Base-by-base conservation (phyloP, 2,113 vertebrate genomes). In the Geothlypis trichas region DNA sequence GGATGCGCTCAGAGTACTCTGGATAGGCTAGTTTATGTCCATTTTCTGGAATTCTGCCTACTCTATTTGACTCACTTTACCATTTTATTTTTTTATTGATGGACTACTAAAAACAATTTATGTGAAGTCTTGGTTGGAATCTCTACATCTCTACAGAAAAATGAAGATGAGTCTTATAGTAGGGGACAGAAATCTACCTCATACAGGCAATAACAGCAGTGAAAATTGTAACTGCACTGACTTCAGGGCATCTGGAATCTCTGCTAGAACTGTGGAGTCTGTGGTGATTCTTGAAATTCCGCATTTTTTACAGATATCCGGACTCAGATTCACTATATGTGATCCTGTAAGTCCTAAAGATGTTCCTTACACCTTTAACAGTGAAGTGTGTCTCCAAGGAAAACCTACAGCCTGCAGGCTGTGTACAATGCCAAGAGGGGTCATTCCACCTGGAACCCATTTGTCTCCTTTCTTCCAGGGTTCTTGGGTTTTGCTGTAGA, bases 101-200 rank as follows among this genome's bases (percentile, higher is more conserved):
- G 28, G 88, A 89, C 72, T 93, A 95, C 47, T 95, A 89, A 94
- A 95, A 93, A 78, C 82, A 91, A 92, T 87, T 92, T 71, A 87
- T 68, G 31, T 88, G 79, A 88, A 84, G 55, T 28, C 58, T 41
- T 84, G 28, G 73, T 35, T 81, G 73, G 41, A 69, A 86, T 81
- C 59, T 88, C 75, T 71, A 67, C 62, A n/a, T 41, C 44, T 87
- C 42, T 75, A 44, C 17, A 61, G 54, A 84, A 91, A 89, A 89
- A 87, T 39, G 51, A 91, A 89, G 62, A 85, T 28, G 9, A 84
- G 37, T 28, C 35, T 47, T 75, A 15, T 11, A 69, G 33, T 5
- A 77, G 44, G 13, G 23, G 17, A 11, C n/a, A 91, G 89, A 90
- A 94, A 89, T 75, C 61, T 72, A 65, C 20, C 39, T 92, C 65